A percentile compares a stretch with the other conserved stretches of the same genome.
phyloP scores from a whole-genome alignment of 2,113 vertebrate genomes.

The Phrynosoma platyrhinos region DNA sequence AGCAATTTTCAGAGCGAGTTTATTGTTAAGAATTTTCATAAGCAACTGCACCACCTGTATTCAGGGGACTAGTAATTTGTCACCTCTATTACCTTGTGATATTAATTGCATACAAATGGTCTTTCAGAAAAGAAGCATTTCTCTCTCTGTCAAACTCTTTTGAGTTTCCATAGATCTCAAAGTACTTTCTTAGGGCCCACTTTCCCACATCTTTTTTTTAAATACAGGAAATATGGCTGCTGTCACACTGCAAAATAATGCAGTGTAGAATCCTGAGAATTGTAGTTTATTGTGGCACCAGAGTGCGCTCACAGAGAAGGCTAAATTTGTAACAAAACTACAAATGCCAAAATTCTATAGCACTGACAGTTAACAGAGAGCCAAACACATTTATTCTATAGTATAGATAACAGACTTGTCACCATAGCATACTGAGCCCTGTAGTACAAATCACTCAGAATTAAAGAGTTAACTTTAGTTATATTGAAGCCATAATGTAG shows the following conservation, averaged over 20 bases:
- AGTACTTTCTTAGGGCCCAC: background rate
- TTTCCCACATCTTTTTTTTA: background rate
- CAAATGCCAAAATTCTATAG: no score
- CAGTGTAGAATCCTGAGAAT: no score
- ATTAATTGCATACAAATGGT: background rate
- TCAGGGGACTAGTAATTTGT: conserved; percentile 2
- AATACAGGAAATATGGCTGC: background rate
- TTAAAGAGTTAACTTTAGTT: background rate
- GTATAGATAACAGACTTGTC: no score
- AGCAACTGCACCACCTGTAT: conserved; percentile 7
- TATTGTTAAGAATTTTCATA: background rate
- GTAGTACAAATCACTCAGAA: background rate
- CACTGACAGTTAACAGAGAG: no score
- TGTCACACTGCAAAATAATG: no score
- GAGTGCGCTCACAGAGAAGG: no score
- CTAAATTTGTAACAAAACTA: no score
- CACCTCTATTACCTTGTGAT: background rate
- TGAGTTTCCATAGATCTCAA: background rate
- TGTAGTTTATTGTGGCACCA: no score
- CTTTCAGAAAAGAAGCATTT: background rate
- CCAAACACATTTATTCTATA: no score
- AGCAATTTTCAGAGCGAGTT: background rate
- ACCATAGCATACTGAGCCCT: background rate
- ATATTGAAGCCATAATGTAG: background rate
- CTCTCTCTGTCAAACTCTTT: background rate